Percentiles rank a stretch among this genome's conserved stretches.
These are phyloP conservation scores for Sisyra terminalis DNA, from an alignment of 2,888 invertebrate species.

Conservation along the genomic window DNA sequence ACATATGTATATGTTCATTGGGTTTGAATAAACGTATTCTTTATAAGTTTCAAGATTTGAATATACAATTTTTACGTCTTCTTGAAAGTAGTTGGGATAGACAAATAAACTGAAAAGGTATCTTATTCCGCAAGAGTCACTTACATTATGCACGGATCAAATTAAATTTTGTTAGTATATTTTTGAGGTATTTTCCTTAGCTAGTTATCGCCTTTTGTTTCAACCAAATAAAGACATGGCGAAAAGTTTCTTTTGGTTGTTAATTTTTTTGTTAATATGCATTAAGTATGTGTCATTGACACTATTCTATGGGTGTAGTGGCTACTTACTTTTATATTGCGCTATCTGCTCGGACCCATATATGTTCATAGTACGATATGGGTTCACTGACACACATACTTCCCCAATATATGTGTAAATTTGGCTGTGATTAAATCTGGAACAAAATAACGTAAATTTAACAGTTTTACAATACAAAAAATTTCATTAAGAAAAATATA, in stretches of 20 bases:
- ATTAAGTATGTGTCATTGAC: not conserved
- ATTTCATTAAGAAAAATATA: not conserved
- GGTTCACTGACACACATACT: conserved; percentile 94
- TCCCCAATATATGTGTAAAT: conserved; percentile 99
- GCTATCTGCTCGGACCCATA: conserved; percentile 76
- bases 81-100: too few species aligned
- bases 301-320: not conserved
- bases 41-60: too few species aligned
- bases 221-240: not conserved
- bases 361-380: conserved; percentile 83
- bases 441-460: conserved; percentile 22
- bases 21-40: too few species aligned
- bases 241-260: too few species aligned
- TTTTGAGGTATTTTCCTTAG: not conserved
- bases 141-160: too few species aligned
- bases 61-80: too few species aligned
- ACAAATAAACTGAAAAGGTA: too few species aligned
- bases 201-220: not conserved
- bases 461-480: not conserved
- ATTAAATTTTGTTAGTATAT: too few species aligned
- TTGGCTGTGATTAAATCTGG: conserved; percentile 76
- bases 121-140: too few species aligned
- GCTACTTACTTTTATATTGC: conserved; percentile 59
- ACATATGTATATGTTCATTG: too few species aligned
- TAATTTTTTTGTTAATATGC: not conserved